Conservation (phyloP, 2,797 vertebrate species). For the Luscinia megarhynchos region DNA sequence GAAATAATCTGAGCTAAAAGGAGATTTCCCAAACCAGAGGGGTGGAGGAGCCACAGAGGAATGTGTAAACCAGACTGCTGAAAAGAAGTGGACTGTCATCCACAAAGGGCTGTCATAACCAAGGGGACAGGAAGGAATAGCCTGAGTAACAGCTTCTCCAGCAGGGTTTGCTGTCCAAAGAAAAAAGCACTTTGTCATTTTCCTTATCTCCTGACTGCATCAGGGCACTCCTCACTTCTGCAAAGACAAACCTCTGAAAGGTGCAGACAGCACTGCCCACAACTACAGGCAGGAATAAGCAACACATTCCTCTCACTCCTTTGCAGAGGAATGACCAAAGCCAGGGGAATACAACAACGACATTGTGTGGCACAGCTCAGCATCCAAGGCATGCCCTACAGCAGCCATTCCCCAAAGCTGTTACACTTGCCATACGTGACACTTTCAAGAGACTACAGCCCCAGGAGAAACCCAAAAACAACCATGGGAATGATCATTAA, state of each 20-base stretch:
- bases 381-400: neutral
- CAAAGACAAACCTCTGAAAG: neutral
- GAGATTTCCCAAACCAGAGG: neutral
- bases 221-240: neutral
- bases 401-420: neutral
- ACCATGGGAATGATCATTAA: neutral
- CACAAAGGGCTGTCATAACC: neutral
- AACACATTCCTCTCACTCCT: neutral
- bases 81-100: neutral
- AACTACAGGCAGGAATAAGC: neutral
- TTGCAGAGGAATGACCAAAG: neutral
- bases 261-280: neutral
- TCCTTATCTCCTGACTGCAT: neutral
- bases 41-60: neutral
- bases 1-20: neutral
- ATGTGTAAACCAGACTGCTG: neutral
- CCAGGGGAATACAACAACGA: neutral
- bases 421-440: neutral
- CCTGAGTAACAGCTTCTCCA: neutral
- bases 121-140: neutral
- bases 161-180: neutral
- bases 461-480: neutral
- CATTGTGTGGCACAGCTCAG: neutral
- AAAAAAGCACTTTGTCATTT: neutral
- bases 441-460: neutral